A percentile compares a stretch with the other conserved stretches of the same genome.
phyloP scores from a whole-genome alignment of 2,113 vertebrate species.

The Daubentonia madagascariensis region DNA sequence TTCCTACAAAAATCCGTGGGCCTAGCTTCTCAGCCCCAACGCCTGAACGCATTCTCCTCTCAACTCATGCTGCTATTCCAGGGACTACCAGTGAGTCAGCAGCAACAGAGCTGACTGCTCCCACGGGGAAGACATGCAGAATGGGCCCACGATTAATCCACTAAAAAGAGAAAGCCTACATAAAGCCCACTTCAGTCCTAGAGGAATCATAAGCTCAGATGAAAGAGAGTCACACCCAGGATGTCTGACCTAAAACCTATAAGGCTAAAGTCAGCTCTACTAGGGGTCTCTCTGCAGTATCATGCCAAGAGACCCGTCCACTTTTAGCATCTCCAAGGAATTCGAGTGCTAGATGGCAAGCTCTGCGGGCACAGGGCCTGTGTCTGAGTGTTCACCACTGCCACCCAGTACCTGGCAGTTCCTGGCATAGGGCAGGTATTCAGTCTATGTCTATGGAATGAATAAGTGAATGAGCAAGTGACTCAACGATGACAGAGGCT shows the following conservation, averaged over 20 bases:
- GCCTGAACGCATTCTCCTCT: slow-evolving; percentile 46
- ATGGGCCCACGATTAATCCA: slow-evolving; percentile 35
- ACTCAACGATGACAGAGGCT: neutral
- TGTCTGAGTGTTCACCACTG: neutral
- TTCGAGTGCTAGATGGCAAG: neutral
- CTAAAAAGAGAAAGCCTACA: neutral
- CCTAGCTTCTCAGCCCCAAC: slow-evolving; percentile 1
- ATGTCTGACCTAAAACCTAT: neutral
- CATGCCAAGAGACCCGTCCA: neutral
- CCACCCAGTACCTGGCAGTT: neutral
- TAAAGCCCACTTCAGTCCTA: neutral
- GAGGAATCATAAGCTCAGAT: neutral
- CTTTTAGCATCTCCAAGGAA: neutral
- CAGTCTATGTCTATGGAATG: neutral
- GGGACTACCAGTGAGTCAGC: slow-evolving; percentile 63
- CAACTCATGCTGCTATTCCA: slow-evolving; percentile 58
- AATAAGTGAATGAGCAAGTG: neutral
- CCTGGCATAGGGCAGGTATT: neutral
- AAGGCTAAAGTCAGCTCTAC: neutral
- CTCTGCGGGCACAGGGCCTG: neutral
- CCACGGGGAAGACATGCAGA: slow-evolving; percentile 15
- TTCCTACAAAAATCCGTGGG: slow-evolving; percentile 53
- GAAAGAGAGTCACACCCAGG: neutral
- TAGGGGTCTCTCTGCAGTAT: neutral
- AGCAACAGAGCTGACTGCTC: neutral